Percentiles rank a stretch among this genome's conserved stretches.
Evolutionary conservation across 2,113 vertebrate genomes (phyloP).

Genomic region (Neodon shergylaensis): DNA sequence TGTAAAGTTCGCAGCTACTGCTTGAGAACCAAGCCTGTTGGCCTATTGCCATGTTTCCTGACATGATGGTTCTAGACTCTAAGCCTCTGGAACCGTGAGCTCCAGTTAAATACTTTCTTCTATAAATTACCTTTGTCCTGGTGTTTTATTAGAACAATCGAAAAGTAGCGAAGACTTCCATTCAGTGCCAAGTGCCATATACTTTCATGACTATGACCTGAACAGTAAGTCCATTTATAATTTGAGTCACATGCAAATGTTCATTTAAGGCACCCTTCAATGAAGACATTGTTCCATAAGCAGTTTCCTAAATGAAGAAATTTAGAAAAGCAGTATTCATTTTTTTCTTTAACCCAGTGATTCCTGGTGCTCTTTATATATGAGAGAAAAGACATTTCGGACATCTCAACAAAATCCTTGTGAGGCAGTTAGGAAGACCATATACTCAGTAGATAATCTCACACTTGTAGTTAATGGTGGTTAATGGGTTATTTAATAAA

Average conservation of each 20-base stretch:
- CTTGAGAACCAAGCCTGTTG: neutral
- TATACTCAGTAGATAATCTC: neutral
- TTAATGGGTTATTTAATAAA: too few relatives aligned
- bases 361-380: neutral
- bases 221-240: constrained; percentile 15
- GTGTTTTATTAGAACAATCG: neutral
- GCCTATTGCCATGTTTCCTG: neutral
- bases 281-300: neutral
- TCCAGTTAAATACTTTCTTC: neutral
- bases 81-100: neutral
- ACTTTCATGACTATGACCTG: constrained; percentile 1
- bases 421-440: neutral
- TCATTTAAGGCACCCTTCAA: neutral
- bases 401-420: neutral
- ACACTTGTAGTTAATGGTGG: too few relatives aligned
- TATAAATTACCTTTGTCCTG: neutral
- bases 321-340: constrained; percentile 9
- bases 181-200: neutral
- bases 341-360: constrained; percentile 1
- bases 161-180: neutral
- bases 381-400: neutral
- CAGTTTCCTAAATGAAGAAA: neutral
- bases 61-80: neutral
- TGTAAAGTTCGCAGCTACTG: neutral
- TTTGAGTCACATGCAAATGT: neutral